A percentile compares a stretch with the other conserved stretches of the same genome.
Conservation (phyloP, 2,797 vertebrate species). For the Florisuga fusca region DNA sequence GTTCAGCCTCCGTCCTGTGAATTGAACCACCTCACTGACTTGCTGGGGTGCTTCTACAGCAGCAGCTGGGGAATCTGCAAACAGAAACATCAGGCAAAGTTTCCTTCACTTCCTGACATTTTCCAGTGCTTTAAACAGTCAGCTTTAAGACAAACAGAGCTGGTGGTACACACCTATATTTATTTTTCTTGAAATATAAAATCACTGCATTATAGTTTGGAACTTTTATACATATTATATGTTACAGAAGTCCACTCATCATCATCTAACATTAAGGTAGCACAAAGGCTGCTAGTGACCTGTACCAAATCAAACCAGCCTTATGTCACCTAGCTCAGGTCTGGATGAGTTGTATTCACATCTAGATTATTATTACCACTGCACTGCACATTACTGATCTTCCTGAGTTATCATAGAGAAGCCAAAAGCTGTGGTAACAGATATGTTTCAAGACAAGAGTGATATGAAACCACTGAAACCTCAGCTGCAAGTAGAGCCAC, state of each 20-base stretch:
- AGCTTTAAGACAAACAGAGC: not conserved
- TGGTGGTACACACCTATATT: not conserved
- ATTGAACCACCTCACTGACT: slow-evolving; percentile 72
- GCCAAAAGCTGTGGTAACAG: not conserved
- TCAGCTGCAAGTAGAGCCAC: not conserved
- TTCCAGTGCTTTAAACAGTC: not conserved
- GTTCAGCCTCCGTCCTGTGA: slow-evolving; percentile 87
- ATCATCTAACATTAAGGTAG: not conserved
- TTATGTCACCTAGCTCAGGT: not conserved
- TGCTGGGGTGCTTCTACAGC: slow-evolving; percentile 66
- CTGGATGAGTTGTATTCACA: not conserved
- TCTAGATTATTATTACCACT: not conserved
- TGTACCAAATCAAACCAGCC: not conserved
- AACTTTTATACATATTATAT: fast-evolving
- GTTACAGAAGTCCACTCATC: not conserved
- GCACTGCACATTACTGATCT: not conserved
- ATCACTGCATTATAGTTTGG: not conserved
- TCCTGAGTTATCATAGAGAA: not conserved
- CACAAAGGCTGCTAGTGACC: fast-evolving
- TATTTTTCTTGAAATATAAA: not conserved
- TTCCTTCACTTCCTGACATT: not conserved
- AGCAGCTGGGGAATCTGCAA: not conserved
- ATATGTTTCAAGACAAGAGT: not conserved
- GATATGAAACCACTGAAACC: not conserved
- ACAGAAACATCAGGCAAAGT: not conserved